Percentiles rank a stretch among this genome's conserved stretches.
Evolutionary conservation across 2,888 invertebrate genomes (phyloP).

Genomic region (Melangyna quadrimaculata): DNA sequence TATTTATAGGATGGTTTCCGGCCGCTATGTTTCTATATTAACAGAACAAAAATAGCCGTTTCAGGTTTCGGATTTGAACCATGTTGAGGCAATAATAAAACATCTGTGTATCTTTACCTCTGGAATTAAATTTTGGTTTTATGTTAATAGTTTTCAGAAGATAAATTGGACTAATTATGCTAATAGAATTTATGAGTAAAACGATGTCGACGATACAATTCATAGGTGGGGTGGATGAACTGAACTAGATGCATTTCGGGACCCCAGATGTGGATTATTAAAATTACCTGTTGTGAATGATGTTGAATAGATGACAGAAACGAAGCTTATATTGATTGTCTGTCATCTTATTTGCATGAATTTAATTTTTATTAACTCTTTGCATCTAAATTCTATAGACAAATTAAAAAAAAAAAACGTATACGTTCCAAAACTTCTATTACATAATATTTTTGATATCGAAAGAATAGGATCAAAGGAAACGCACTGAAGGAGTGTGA

Average conservation of each 20-base stretch:
- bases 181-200: conserved; percentile 18
- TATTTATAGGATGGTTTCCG: conserved; percentile 24
- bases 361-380: background rate
- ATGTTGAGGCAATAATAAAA: conserved; percentile 17
- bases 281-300: conserved; percentile 27
- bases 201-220: background rate
- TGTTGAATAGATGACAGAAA: background rate
- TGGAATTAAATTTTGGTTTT: conserved; percentile 50
- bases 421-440: too few species aligned
- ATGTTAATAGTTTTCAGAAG: conserved; percentile 51
- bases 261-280: background rate
- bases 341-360: background rate
- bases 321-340: background rate
- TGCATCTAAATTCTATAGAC: too few species aligned
- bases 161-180: conserved; percentile 50
- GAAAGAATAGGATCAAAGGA: too few species aligned
- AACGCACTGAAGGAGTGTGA: too few species aligned
- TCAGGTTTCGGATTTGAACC: too few species aligned
- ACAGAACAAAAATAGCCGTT: background rate
- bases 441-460: too few species aligned
- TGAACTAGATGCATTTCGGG: background rate
- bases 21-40: conserved; percentile 16
- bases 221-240: background rate
- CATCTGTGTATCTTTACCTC: conserved; percentile 27
- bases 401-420: too few species aligned